Conservation (phyloP, 2,797 vertebrate species). For the Pangasius sanitwongsei region DNA sequence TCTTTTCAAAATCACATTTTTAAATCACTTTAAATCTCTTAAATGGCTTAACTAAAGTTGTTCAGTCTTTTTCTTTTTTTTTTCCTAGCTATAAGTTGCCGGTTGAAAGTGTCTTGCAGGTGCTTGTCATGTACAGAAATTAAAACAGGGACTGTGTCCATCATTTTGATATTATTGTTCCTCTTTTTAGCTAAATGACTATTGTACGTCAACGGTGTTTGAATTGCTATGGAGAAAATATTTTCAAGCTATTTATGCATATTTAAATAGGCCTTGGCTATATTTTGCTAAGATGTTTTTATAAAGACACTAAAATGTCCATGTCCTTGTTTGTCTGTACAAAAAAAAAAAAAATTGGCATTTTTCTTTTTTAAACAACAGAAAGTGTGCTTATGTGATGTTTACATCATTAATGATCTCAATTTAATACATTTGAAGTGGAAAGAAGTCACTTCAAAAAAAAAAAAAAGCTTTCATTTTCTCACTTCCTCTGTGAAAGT, state of each 20-base stretch:
- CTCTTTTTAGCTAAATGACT: slow-evolving; percentile 66
- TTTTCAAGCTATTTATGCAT: slow-evolving; percentile 85
- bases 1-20: slow-evolving; percentile 62
- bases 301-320: slow-evolving; percentile 82
- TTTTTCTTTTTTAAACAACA: slow-evolving; percentile 6
- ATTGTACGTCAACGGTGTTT: slow-evolving; percentile 66
- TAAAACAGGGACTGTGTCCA: slow-evolving; percentile 57
- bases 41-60: slow-evolving; percentile 49
- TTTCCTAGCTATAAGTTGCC: slow-evolving; percentile 66
- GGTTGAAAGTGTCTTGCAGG: slow-evolving; percentile 70
- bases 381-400: slow-evolving; percentile 25
- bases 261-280: slow-evolving; percentile 85
- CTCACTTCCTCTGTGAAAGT: slow-evolving; percentile 28
- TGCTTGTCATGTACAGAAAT: slow-evolving; percentile 72
- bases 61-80: slow-evolving; percentile 12
- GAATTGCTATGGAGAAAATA: slow-evolving; percentile 76
- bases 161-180: slow-evolving; percentile 64
- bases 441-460: slow-evolving; percentile 23
- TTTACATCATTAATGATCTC: slow-evolving; percentile 23
- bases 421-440: slow-evolving; percentile 10
- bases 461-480: slow-evolving; percentile 17
- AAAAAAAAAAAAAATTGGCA: slow-evolving; percentile 60
- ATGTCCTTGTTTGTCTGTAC: slow-evolving; percentile 62
- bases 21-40: slow-evolving; percentile 65
- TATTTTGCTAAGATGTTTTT: slow-evolving; percentile 85